Evolutionary conservation across 2,113 vertebrate species (phyloP).

Genomic region (Nothoprocta perdicaria): DNA sequence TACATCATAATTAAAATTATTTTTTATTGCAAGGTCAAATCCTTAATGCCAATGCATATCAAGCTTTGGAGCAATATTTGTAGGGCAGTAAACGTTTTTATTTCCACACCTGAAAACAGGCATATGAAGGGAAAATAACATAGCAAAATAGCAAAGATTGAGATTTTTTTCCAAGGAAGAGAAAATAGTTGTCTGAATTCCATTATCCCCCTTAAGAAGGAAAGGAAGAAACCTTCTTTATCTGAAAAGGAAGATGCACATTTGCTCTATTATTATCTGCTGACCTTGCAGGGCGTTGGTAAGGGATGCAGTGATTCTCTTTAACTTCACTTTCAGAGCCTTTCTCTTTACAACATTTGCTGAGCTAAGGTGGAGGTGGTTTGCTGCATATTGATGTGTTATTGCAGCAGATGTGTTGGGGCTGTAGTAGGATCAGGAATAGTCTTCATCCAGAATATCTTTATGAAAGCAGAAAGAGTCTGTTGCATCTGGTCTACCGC

Average conservation of each 20-base stretch:
- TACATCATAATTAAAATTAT: not conserved
- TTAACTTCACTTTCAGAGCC: not conserved
- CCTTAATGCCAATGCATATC: not conserved
- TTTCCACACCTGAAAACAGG: not conserved
- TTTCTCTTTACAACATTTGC: not conserved
- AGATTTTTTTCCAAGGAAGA: fast-evolving
- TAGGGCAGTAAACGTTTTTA: not conserved
- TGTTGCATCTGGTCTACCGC: not conserved
- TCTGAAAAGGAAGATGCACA: not conserved
- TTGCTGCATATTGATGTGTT: not conserved
- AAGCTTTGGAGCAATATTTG: not conserved
- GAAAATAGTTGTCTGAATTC: not conserved
- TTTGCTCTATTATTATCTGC: not conserved
- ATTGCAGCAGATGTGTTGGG: fast-evolving
- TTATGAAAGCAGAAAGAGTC: not conserved
- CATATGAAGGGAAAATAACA: not conserved
- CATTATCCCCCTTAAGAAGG: not conserved
- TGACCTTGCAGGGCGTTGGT: not conserved
- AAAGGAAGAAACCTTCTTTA: not conserved
- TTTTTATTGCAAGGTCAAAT: not conserved
- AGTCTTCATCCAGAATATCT: not conserved
- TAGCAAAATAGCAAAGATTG: not conserved
- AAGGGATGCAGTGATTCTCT: fast-evolving
- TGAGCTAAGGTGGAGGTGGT: not conserved
- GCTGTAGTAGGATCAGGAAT: fast-evolving